Percentiles rank a stretch among this genome's conserved stretches.
Conservation (phyloP, 1,140 invertebrate genomes). For the Drosophila varians region DNA sequence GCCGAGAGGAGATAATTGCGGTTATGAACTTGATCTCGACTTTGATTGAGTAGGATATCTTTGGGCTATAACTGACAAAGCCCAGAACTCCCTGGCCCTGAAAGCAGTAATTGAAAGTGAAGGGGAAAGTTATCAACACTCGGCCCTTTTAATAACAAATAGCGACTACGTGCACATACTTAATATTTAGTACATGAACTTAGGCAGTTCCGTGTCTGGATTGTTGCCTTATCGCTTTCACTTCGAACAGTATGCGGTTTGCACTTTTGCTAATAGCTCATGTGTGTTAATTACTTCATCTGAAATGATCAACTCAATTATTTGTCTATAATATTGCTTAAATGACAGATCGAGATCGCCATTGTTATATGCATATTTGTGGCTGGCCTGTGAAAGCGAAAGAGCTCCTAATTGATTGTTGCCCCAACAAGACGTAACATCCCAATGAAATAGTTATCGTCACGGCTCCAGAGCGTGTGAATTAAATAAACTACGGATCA, state of each 20-base stretch:
- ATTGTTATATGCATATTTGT: background rate
- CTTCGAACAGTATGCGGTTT: conserved; percentile 5
- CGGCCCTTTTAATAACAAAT: background rate
- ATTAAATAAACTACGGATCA: conserved; percentile 4
- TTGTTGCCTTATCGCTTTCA: conserved; percentile 34
- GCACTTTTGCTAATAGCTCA: background rate
- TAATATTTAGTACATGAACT: conserved; percentile 3
- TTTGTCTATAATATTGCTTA: background rate
- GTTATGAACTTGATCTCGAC: background rate
- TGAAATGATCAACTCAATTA: background rate
- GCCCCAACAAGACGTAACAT: background rate
- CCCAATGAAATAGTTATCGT: background rate
- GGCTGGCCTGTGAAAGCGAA: conserved; percentile 4
- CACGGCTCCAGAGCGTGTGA: conserved; percentile 7
- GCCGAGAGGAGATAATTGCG: conserved; percentile 6
- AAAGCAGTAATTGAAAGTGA: conserved; percentile 1
- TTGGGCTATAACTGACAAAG: background rate
- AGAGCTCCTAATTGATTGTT: conserved; percentile 15
- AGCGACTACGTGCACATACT: conserved; percentile 29
- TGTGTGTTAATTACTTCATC: background rate
- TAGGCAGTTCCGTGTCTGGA: background rate
- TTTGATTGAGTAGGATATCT: background rate
- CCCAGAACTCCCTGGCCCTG: background rate
- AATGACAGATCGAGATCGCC: background rate
- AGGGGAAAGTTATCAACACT: background rate